Evolutionary conservation across 1,140 invertebrate genomes (phyloP), one percentile per base, ranked within the genome.

Genomic region (Aporrectodea caliginosa): DNA sequence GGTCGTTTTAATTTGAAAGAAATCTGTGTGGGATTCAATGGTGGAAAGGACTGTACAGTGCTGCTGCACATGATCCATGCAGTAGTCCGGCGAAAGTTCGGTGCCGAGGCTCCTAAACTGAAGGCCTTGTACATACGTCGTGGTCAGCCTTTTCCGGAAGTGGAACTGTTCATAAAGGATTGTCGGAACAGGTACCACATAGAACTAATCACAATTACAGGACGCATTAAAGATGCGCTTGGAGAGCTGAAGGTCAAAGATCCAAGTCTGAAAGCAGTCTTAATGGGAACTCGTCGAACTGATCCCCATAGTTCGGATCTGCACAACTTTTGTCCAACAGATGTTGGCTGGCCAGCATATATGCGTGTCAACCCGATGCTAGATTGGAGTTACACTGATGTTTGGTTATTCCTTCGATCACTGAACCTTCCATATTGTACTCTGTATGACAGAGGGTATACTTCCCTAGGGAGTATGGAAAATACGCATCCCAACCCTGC

Each of bases 31-130:
- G 94, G 94, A 77, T 99, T 98, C 85, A 98, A 98, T 88, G 97
- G 97, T 33, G 97, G 97, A 6, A 99, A 99, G 89, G 97, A 99
- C 89, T 98, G 97, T 86, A 97, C 95, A 1, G 94, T 93, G 0
- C 89, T 98, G n/a, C 88, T 98, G 76, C 94, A 98, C 88, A 86
- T 98, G 33, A 89, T 91, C 32, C 88, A 92, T 83, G 90, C 91
- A 6, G 87, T 94, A 30, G 86, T 93, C n/a, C 72, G 58, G 33
- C 87, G 86, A 77, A 90, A 90, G 75, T 90, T 87, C 81, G 86
- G 87, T 83, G 43, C 43, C 22, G 80, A 69, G 77, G 84, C 71
- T 80, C 78, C 79, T 1, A 89, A 83, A 80, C 86, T 94, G n/a
- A 91, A 91, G 85, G 90, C 92, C 27, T 85, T 95, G 12, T 95